These are phyloP conservation scores for Hydrozoanthus gracilis DNA, from an alignment of 92 coral and sea anemone species.

Conservation along the genomic window DNA sequence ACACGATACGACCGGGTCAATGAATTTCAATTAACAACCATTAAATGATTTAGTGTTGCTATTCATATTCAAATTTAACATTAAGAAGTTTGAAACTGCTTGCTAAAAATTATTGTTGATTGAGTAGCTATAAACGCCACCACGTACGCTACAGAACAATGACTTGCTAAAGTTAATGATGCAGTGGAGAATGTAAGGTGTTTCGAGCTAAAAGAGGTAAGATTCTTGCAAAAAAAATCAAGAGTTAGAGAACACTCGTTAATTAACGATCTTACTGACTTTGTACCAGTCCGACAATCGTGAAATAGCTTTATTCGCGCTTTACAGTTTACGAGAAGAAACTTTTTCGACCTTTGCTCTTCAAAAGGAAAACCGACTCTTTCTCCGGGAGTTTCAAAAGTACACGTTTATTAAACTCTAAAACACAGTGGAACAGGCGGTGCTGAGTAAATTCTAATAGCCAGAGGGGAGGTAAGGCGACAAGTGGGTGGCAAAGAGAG, in stretches of 20 bases:
- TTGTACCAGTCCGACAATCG: background rate
- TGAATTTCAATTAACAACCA: background rate
- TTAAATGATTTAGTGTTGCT: background rate
- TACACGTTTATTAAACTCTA: too few species aligned
- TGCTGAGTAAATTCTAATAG: too few species aligned
- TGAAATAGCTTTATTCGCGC: background rate
- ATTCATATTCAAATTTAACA: background rate
- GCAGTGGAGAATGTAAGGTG: too few species aligned
- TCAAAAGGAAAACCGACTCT: too few species aligned
- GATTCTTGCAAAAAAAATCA: background rate
- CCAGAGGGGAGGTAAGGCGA: too few species aligned
- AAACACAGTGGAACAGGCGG: too few species aligned
- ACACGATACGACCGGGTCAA: background rate
- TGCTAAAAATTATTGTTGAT: background rate
- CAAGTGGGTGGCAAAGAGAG: too few species aligned
- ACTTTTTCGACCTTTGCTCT: background rate
- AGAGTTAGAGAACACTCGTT: background rate
- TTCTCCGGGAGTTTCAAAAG: too few species aligned
- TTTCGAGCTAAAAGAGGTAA: too few species aligned
- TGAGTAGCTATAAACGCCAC: background rate
- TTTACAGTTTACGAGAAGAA: conserved; percentile 14
- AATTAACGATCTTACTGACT: background rate
- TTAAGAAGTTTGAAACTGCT: background rate
- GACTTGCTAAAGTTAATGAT: too few species aligned
- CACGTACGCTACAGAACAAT: too few species aligned